Base-by-base conservation (phyloP, 2,888 invertebrate species). In the Acanthococcus lagerstroemiae region DNA sequence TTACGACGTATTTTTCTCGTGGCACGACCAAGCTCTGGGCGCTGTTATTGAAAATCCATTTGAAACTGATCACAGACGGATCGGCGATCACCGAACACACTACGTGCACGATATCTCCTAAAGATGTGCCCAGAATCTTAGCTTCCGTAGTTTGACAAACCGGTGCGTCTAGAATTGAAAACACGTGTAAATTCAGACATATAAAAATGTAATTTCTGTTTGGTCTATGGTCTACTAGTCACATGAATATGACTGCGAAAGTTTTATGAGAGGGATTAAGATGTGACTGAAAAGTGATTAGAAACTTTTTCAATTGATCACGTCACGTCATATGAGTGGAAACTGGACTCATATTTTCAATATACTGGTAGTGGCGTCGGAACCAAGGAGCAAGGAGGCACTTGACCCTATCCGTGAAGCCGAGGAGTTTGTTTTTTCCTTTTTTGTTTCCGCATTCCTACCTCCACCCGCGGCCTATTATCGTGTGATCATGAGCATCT, bases 81-180 rank as follows among this genome's bases (percentile, higher is more conserved):
- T 72, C 72, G 21, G 72, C 71, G 21, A 69, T 69, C n/a, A 72
- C 71, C 24, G 70, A 69, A 61, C 72, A 72, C 17, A 85, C 83
- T 67, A 90, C 85, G 69, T 84, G 84, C 68, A 90, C 80, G 3
- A 85, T 83, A 74, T 93, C 93, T 75, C 90, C 90, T 71, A 91
- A 78, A 61, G 90, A 89, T 12, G 90, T 90, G 15, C 92, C 93
- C 67, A 93, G 85, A 60, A 91, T 83, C 73, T 85, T 84, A 30
- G 89, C 82, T 54, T 86, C 85, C 48, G 81, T 80, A 72, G 83
- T 83, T 70, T 77, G 77, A 76, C 92, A 92, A 15, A 90, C 88
- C 26, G 92, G 92, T 52, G 90, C 86, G 78, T 86, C 92, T 92
- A 80, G 50, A 77, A 55, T n/a, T 7, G 24, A 2, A 9, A 21